A percentile compares a stretch with the other conserved stretches of the same genome.
Evolutionary conservation across 2,888 invertebrate species (phyloP).

Genomic region (Anagyrus pseudococci): DNA sequence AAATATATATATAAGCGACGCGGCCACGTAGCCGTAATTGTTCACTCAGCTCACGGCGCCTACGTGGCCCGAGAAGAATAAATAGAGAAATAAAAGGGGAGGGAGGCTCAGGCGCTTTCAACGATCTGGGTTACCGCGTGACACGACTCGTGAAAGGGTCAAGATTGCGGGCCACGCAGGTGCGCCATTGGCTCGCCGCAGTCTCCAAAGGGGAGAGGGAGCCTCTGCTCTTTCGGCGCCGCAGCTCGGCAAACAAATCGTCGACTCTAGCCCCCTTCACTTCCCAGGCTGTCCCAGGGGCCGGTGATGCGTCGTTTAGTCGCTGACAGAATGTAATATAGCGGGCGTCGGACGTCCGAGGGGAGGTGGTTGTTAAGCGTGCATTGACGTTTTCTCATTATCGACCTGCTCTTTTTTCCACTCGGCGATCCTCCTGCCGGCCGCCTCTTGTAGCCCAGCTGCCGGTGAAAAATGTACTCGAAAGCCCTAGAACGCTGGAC

Average conservation of each 20-base stretch:
- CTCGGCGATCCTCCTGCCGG: too few relatives aligned
- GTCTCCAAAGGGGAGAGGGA: too few relatives aligned
- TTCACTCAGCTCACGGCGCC: conserved; percentile 21
- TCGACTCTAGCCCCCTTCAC: too few relatives aligned
- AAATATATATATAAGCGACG: not conserved
- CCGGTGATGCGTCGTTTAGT: not conserved
- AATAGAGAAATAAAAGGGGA: conserved; percentile 19
- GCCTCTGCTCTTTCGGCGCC: not conserved
- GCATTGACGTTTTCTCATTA: too few relatives aligned
- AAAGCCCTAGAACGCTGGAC: too few relatives aligned
- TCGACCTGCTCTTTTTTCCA: too few relatives aligned
- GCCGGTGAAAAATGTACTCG: too few relatives aligned
- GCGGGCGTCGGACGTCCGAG: not conserved
- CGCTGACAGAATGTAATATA: conserved; percentile 20
- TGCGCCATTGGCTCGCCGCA: not conserved
- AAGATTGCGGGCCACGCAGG: conserved; percentile 10
- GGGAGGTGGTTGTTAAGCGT: too few relatives aligned
- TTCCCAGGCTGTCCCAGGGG: conserved; percentile 6
- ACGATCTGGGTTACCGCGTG: conserved; percentile 31
- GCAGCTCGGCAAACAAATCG: conserved; percentile 10
- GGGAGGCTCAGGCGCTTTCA: conserved; percentile 19
- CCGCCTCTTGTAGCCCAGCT: too few relatives aligned
- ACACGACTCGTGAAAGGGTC: conserved; percentile 27
- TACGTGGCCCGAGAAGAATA: conserved; percentile 13
- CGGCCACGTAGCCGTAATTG: conserved; percentile 8